Evolutionary conservation across 2,888 invertebrate species (phyloP), one percentile per base, ranked within the genome.

Genomic region (Linyphia triangularis): DNA sequence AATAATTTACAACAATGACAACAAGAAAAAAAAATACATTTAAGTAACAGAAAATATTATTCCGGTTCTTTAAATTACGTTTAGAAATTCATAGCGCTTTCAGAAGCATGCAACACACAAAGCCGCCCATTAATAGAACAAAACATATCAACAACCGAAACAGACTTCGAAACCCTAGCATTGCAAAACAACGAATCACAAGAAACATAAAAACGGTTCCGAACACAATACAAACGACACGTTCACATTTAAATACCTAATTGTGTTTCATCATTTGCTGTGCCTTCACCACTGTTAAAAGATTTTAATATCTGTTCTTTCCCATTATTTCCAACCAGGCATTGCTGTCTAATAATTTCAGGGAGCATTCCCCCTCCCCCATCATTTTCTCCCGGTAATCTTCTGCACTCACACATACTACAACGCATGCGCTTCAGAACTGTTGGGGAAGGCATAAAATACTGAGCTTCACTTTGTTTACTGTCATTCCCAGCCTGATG

Each of bases 401-500:
- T 65, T 51, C 24, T 7, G n/a, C 59, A 0, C 77, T 67, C 40
- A 19, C 67, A 51, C 28, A 28, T 63, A 37, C 77, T 26, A 24
- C 43, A 19, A 24, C 65, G 79, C 79, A 79, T 79, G 79, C 79
- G 79, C 79, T 6, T 30, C 33, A 30, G 19, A 22, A 1, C 59
- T n/a, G 63, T 77, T 22, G 63, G 22, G 30, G 51, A 51, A 51
- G 19, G 67, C 67, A 79, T 79, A 79, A 79, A 79, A 65, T 67
- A 13, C 19, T 16, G 33, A n/a, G 63, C 26, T 10, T 19, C 51
- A 30, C 79, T 79, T 79, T 79, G 79, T 79, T 79, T 79, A 79
- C 79, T 51, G 79, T 43, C 79, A 79, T 67, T 79, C 67, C 67
- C 79, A 67, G 22, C 51, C 63, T 16, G 79, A 30, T 67, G 67